phyloP scores from a whole-genome alignment of 2,888 invertebrate genomes.

The Gasteruption jaculator region DNA sequence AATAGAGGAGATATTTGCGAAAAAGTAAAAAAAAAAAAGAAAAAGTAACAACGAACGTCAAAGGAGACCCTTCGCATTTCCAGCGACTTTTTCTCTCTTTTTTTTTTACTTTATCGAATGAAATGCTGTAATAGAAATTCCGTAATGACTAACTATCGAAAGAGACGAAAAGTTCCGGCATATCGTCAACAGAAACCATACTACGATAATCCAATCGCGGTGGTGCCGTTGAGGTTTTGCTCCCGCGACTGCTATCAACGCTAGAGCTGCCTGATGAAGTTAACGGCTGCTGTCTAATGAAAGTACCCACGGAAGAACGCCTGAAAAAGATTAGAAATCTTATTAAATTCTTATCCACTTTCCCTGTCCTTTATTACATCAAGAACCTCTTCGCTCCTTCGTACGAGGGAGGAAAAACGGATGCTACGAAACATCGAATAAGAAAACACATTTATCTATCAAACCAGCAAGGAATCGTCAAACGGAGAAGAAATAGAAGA shows the following conservation, averaged over 20 bases:
- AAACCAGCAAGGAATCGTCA: not conserved
- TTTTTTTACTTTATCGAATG: not conserved
- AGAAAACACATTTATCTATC: too few relatives aligned
- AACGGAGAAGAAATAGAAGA: too few relatives aligned
- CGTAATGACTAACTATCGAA: constrained; percentile 94
- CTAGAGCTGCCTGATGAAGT: constrained; percentile 54
- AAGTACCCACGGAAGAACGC: constrained; percentile 81
- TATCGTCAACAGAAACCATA: constrained; percentile 91
- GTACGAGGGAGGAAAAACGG: too few relatives aligned
- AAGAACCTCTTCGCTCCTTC: too few relatives aligned
- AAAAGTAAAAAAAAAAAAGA: constrained; percentile 2
- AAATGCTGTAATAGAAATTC: constrained; percentile 5
- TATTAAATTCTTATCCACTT: constrained; percentile 1
- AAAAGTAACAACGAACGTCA: too few relatives aligned
- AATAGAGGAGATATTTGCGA: not conserved
- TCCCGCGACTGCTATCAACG: constrained; percentile 60
- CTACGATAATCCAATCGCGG: constrained; percentile 85
- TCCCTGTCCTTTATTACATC: too few relatives aligned
- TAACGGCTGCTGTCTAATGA: constrained; percentile 66
- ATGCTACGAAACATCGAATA: constrained; percentile 13
- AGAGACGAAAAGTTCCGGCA: constrained; percentile 91
- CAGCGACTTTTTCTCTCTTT: not conserved
- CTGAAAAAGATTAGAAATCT: constrained; percentile 52
- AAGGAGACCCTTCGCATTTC: too few relatives aligned
- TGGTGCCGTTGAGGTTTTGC: constrained; percentile 57